A percentile compares a stretch with the other conserved stretches of the same genome.
These are phyloP conservation scores for Tetragonula carbonaria DNA, from an alignment of 2,888 invertebrate species.

Conservation along the genomic window DNA sequence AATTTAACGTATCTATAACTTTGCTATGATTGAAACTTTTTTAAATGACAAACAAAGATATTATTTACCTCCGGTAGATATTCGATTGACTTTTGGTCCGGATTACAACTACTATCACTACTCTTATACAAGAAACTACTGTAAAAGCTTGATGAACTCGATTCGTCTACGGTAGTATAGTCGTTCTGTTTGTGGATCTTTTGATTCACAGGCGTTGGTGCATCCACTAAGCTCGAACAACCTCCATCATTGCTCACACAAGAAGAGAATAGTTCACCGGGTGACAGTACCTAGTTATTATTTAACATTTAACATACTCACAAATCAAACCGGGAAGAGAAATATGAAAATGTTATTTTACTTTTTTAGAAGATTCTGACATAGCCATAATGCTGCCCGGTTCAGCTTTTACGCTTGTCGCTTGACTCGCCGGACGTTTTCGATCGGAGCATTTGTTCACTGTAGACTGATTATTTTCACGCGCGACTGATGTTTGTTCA, in stretches of 20 bases:
- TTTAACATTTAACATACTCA: not conserved
- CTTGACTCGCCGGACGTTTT: constrained; percentile 84
- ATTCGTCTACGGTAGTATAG: constrained; percentile 75
- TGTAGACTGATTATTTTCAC: constrained; percentile 48
- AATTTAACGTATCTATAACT: not conserved
- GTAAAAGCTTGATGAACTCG: constrained; percentile 81
- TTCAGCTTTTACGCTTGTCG: constrained; percentile 86
- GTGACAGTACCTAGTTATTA: constrained; percentile 71
- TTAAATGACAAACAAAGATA: not conserved
- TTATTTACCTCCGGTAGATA: constrained; percentile 55
- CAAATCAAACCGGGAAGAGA: not conserved
- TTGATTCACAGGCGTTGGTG: constrained; percentile 51
- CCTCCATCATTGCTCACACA: constrained; percentile 76
- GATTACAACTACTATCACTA: constrained; percentile 75
- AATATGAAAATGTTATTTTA: constrained; percentile 39
- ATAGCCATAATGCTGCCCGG: constrained; percentile 85
- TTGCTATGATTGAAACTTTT: not conserved
- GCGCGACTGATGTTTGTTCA: constrained; percentile 62
- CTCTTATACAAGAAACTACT: constrained; percentile 80
- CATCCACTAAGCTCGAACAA: constrained; percentile 68
- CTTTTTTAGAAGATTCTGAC: constrained; percentile 87
- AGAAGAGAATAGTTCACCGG: constrained; percentile 73
- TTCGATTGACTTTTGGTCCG: constrained; percentile 64
- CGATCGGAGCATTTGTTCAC: constrained; percentile 59
- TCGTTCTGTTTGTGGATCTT: constrained; percentile 63